Percentiles rank a stretch among this genome's conserved stretches.
These are phyloP conservation scores for Bombus soroeensis DNA, from an alignment of 1,140 invertebrate genomes.

Conservation along the genomic window DNA sequence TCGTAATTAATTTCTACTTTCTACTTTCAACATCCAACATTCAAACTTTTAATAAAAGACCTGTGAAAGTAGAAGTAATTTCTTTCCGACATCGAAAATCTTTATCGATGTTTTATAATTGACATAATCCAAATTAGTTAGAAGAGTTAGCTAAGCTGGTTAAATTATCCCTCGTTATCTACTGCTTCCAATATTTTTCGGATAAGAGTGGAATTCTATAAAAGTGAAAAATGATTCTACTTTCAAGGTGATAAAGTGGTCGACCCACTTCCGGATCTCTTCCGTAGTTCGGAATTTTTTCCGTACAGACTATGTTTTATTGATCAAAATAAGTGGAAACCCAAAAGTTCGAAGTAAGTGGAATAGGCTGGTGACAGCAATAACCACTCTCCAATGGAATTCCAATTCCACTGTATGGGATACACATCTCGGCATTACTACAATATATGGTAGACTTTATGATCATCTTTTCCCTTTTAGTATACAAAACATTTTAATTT, in stretches of 20 bases:
- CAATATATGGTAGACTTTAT: too few species aligned
- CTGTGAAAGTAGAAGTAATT: too few species aligned
- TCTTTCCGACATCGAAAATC: too few species aligned
- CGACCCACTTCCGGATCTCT: background rate
- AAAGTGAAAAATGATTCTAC: background rate
- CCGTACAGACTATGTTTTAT: background rate
- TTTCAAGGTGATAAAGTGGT: background rate
- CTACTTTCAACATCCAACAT: too few species aligned
- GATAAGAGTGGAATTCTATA: background rate
- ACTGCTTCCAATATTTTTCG: background rate
- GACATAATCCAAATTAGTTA: too few species aligned
- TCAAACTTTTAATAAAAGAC: too few species aligned
- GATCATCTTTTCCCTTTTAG: background rate
- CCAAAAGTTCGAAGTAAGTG: background rate
- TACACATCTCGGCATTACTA: too few species aligned
- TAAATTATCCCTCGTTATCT: background rate
- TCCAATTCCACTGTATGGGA: background rate
- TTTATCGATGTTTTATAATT: too few species aligned
- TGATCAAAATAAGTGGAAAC: background rate
- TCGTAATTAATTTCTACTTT: too few species aligned
- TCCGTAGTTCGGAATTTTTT: background rate
- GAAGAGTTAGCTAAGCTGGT: too few species aligned
- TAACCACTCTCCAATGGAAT: background rate
- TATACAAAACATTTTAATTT: background rate
- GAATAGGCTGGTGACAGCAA: background rate